Evolutionary conservation across 2,888 invertebrate genomes (phyloP), one percentile per base, ranked within the genome.

Genomic region (Oegoconia quadripuncta): DNA sequence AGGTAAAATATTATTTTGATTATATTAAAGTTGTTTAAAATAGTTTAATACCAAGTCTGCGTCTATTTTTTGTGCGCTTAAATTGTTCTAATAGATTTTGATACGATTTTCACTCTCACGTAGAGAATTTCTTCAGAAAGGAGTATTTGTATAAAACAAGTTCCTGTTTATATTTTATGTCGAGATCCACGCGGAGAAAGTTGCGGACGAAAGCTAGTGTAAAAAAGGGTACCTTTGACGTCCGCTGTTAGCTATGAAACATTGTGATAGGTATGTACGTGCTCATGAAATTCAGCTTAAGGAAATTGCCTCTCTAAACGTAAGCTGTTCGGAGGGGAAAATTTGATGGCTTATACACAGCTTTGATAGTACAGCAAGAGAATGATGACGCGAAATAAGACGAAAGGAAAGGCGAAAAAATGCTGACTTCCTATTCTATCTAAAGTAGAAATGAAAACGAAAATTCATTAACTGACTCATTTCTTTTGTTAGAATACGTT

Each of bases 261-360:
- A 77, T 71, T 67, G 72, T 74, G 68, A 74, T 69, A 65, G 75
- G 72, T 77, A 77, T 75, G 75, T 74, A n/a, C n/a, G n/a, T 63
- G 76, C 72, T 80, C 78, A 76, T 83, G 80, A 83, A 86, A 82
- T 74, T 80, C 67, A 72, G 75, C 78, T 84, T 79, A 79, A 73
- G 82, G 76, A 83, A 83, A 87, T 84, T 86, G 83, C 80, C 72
- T 71, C 67, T 68, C 59, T 58, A 66, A 76, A 73, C 71, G 69
- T 71, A 69, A 67, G 57, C 59, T 64, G 66, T 71, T 75, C 58
- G 55, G 58, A 71, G 72, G 64, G 68, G 74, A 76, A 79, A 79
- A 82, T 82, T 83, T 82, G 77, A 83, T 82, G 72, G 77, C 74
- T 74, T 76, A 75, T 71, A n/a, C n/a, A n/a, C n/a, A 72, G 69